Evolutionary conservation across 1,140 invertebrate genomes (phyloP), one percentile per base, ranked within the genome.

Genomic region (Drosophila dunni): DNA sequence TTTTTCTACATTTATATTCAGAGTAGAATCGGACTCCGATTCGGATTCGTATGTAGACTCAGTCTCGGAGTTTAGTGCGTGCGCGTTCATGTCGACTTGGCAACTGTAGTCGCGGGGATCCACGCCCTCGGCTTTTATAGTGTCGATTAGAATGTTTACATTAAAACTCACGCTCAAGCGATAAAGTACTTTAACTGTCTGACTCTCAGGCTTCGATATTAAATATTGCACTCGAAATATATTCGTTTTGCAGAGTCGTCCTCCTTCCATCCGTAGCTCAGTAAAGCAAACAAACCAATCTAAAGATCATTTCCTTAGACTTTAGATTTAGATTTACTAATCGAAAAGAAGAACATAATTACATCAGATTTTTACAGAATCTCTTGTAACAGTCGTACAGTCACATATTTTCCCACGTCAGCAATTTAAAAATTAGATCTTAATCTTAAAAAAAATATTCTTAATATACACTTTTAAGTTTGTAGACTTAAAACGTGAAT

Each of bases 1-100:
- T 17, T 38, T 57, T 0, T 20, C 17, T 20, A 20, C 17, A 20
- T 40, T 67, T 38, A 33, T 7, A 9, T 15, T 11, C 7, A 40
- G 10, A 10, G 3, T 29, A 9, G 36, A 34, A 10, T 76, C 24
- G 1, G 38, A 75, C 15, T 62, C 63, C n/a, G 42, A 50, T 13
- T 62, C 72, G 13, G 62, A 61, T 57, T 24, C 15, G 24, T 29
- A 4, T 6, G 3, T 6, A 29, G 24, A 29, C 6, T 29, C 24
- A 5, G 46, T 50, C 13, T 66, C 45, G 10, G 65, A 51, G 13
- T 79, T 48, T n/a, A 77, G 65, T 36, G 50, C 45, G 60, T 38
- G 45, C 33, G 61, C 67, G 45, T 56, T 68, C 81, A 84, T 81
- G 64, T 78, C 81, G 64, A 46, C 46, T 42, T 44, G 58, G 44